Evolutionary conservation across 2,113 vertebrate genomes (phyloP).

Genomic region (Prolemur simus): DNA sequence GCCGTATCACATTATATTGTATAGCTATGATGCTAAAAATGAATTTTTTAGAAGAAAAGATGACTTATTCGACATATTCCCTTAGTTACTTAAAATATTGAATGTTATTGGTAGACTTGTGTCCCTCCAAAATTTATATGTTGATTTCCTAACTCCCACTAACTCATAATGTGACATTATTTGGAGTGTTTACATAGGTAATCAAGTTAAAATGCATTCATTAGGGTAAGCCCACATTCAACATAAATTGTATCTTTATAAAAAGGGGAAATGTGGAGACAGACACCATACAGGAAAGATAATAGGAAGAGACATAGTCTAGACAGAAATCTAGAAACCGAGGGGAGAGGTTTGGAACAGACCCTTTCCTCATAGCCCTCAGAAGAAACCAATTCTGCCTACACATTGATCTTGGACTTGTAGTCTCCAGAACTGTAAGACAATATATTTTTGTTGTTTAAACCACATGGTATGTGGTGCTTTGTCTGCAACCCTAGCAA

Average conservation of each 20-base stretch:
- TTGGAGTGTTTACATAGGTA: neutral
- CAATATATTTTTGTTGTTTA: neutral
- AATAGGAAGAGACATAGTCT: accelerated
- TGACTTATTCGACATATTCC: neutral
- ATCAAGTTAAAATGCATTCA: neutral
- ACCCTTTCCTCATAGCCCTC: neutral
- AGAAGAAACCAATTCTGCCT: neutral
- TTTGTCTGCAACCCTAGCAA: neutral
- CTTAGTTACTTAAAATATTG: neutral
- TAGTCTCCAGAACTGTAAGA: neutral
- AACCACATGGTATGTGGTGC: neutral
- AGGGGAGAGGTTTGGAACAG: accelerated
- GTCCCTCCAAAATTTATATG: neutral
- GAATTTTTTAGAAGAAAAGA: neutral
- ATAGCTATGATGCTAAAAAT: neutral
- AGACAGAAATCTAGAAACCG: neutral
- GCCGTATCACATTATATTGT: neutral
- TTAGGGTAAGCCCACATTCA: neutral
- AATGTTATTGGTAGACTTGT: neutral
- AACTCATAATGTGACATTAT: neutral
- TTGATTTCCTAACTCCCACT: neutral
- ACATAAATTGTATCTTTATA: neutral
- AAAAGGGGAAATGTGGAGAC: neutral
- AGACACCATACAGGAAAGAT: neutral
- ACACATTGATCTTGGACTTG: accelerated